Conservation (phyloP, 2,113 vertebrate genomes). For the Stigmatopora nigra region DNA sequence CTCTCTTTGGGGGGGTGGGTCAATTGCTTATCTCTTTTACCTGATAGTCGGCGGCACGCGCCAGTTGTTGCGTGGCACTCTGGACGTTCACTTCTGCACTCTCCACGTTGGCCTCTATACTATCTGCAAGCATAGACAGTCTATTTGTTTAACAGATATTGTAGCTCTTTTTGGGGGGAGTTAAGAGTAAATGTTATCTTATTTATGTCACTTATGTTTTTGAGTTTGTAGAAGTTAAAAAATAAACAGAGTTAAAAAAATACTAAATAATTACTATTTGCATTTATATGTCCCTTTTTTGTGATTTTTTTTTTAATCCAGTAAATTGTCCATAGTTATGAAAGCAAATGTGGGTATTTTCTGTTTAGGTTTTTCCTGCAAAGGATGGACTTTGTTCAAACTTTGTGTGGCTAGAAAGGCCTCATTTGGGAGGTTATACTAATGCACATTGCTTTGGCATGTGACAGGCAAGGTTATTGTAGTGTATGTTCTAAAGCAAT, state of each 20-base stretch:
- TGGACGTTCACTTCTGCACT: conserved; percentile 81
- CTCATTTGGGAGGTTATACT: too few species aligned
- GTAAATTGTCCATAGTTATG: background rate
- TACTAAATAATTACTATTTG: too few species aligned
- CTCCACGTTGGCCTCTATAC: conserved; percentile 98
- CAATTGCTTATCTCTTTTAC: conserved; percentile 63
- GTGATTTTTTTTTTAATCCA: background rate
- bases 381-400: too few species aligned
- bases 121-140: conserved; percentile 71
- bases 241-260: too few species aligned
- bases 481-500: too few species aligned
- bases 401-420: too few species aligned
- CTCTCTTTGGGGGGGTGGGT: background rate
- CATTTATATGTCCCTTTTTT: background rate
- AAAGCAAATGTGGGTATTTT: background rate
- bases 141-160: background rate
- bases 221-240: too few species aligned
- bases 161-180: too few species aligned
- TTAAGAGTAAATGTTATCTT: too few species aligned
- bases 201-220: too few species aligned
- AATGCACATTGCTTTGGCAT: too few species aligned
- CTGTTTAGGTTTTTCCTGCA: background rate
- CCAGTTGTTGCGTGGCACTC: conserved; percentile 82
- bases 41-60: conserved; percentile 84
- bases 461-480: too few species aligned